A percentile compares a stretch with the other conserved stretches of the same genome.
Evolutionary conservation across 1,140 invertebrate genomes (phyloP).

Genomic region (Diachasma alloeum): DNA sequence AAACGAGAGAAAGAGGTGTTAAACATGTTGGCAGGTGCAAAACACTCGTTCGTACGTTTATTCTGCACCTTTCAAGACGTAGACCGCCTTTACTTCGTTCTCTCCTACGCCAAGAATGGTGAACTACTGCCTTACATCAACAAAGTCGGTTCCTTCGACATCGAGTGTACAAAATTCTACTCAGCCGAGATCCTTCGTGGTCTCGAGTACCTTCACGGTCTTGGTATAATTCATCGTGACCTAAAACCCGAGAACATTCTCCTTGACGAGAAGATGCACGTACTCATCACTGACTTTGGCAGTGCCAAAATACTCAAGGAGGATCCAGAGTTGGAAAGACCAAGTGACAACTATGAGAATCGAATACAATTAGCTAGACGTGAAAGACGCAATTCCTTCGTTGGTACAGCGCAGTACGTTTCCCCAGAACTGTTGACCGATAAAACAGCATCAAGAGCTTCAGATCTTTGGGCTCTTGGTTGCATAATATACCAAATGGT

Average conservation of each 20-base stretch:
- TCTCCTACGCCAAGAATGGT: conserved; percentile 94
- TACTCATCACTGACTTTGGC: conserved; percentile 97
- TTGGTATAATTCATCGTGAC: conserved; percentile 93
- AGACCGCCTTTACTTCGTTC: conserved; percentile 94
- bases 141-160: conserved; percentile 89
- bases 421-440: conserved; percentile 93
- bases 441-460: conserved; percentile 79
- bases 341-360: conserved; percentile 19
- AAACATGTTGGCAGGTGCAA: conserved; percentile 75
- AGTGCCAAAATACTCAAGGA: conserved; percentile 87
- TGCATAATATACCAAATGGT: conserved; percentile 99
- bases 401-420: conserved; percentile 99
- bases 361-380: conserved; percentile 48
- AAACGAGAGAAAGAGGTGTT: conserved; percentile 92
- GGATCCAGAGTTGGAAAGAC: conserved; percentile 41
- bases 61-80: conserved; percentile 97
- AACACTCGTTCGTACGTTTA: conserved; percentile 89
- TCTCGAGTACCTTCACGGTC: conserved; percentile 89
- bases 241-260: conserved; percentile 91
- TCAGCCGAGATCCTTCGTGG: conserved; percentile 91
- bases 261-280: conserved; percentile 93
- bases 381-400: conserved; percentile 85
- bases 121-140: conserved; percentile 93
- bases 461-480: conserved; percentile 98
- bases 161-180: conserved; percentile 91